Evolutionary conservation across 2,797 vertebrate genomes (phyloP).

Genomic region (Apodemus agrarius): DNA sequence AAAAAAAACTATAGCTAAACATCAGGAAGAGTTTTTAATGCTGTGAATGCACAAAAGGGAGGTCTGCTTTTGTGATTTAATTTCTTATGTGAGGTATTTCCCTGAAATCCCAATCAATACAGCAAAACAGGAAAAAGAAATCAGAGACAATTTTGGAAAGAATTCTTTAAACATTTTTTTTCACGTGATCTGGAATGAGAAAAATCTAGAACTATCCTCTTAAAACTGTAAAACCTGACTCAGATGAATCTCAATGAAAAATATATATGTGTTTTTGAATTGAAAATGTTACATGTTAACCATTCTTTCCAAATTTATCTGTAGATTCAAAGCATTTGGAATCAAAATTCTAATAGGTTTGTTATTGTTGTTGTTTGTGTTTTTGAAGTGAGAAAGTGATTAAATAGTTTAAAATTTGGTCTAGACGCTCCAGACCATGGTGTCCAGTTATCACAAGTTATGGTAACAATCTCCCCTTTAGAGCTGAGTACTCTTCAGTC

Average conservation of each 20-base stretch:
- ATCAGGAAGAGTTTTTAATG: not conserved
- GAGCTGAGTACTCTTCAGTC: not conserved
- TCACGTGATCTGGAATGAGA: not conserved
- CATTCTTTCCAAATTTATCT: slow-evolving; percentile 19
- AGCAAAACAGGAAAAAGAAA: slow-evolving; percentile 1
- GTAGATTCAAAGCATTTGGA: not conserved
- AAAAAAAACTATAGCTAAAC: not conserved
- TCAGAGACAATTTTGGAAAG: not conserved
- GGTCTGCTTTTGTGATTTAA: not conserved
- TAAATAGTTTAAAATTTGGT: not conserved
- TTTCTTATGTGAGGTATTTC: not conserved
- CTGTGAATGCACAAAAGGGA: not conserved
- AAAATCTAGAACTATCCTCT: not conserved
- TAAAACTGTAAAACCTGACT: slow-evolving; percentile 19
- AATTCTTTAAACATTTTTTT: slow-evolving; percentile 23
- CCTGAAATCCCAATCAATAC: not conserved
- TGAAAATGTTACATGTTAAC: not conserved
- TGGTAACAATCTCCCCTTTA: not conserved
- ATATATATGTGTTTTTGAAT: not conserved
- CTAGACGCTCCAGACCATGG: not conserved
- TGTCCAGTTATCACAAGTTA: not conserved
- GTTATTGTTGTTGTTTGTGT: not conserved
- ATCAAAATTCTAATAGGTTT: not conserved
- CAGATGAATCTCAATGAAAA: slow-evolving; percentile 16
- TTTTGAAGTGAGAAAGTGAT: slow-evolving; percentile 7